Conservation (phyloP, 2,888 invertebrate species). For the Chrysolina americana region DNA sequence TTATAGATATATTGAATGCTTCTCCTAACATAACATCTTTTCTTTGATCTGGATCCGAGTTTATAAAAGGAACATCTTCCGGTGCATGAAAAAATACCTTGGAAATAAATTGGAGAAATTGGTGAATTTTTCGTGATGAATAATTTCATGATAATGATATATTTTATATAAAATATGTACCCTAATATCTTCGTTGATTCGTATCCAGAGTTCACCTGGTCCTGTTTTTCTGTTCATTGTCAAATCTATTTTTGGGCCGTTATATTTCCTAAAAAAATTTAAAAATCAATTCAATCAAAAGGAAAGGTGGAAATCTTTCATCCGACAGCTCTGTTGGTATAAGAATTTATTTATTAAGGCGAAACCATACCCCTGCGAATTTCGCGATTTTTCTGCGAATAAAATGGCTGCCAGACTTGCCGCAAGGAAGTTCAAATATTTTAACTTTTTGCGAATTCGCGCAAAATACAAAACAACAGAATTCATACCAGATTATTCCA, state of each 20-base stretch:
- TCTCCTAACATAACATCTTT: constrained; percentile 67
- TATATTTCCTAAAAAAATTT: constrained; percentile 27
- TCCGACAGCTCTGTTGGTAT: background rate
- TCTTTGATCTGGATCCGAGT: constrained; percentile 70
- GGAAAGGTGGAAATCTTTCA: background rate
- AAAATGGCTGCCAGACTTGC: no score
- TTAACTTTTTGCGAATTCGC: no score
- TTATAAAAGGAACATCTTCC: constrained; percentile 74
- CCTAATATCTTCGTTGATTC: constrained; percentile 69
- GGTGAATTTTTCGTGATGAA: no score
- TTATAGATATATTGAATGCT: constrained; percentile 63
- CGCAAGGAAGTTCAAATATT: no score
- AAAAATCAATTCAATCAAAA: background rate
- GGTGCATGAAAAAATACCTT: constrained; percentile 75
- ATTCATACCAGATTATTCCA: no score
- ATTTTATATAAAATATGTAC: constrained; percentile 60
- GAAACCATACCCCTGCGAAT: no score
- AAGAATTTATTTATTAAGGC: background rate
- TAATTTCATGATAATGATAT: background rate
- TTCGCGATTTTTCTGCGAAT: no score
- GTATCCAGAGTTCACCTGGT: constrained; percentile 70
- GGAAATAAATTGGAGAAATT: background rate
- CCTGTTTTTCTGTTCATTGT: constrained; percentile 70
- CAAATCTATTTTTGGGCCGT: constrained; percentile 34
- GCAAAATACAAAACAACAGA: no score